Base-by-base conservation (phyloP, 2,888 invertebrate genomes). In the Megalurothrips usitatus region DNA sequence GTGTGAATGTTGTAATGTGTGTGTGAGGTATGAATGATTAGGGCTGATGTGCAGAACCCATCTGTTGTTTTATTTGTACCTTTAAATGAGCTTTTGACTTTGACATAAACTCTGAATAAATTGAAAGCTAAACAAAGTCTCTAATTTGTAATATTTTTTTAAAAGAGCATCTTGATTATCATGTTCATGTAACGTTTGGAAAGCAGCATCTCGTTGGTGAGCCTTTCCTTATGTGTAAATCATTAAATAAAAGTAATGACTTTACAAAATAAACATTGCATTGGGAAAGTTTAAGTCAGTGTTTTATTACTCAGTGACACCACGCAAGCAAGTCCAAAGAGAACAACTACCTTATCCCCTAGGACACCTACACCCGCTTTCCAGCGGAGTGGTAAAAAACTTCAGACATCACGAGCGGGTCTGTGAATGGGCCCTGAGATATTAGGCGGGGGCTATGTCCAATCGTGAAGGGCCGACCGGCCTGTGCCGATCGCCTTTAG, bases 91-190 rank as follows among this genome's bases (percentile, higher is more conserved):
- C 58, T 58, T 58, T 26, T 26, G 68, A 26, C 14, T 26, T 75
- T 75, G 26, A 26, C 26, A 75, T 75, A n/a, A 75, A 26, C 68
- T 58, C 26, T 23, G 26, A 26, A 26, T 75, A 26, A 75, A 23
- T 26, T 75, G 68, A 26, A 75, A 75, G 68, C 68, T 75, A 75
- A 75, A 75, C 68, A 75, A 75, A 75, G 68, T 75, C 26, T 75
- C 26, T 75, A 26, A 75, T 75, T 75, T 75, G 68, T 75, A 75
- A 75, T 75, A 75, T 75, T 75, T 75, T 75, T 75, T 75, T 75
- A 75, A 75, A 75, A 75, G 68, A 75, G 68, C 26, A 26, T 75
- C 68, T 12, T 75, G 23, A 75, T 12, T 75, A 75, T 75, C 68
- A 75, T 75, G 68, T 75, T 75, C 68, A 26, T 11, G 26, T 75